These are phyloP conservation scores for Poeciliopsis infans DNA, from an alignment of 2,797 vertebrate genomes.

Conservation along the genomic window DNA sequence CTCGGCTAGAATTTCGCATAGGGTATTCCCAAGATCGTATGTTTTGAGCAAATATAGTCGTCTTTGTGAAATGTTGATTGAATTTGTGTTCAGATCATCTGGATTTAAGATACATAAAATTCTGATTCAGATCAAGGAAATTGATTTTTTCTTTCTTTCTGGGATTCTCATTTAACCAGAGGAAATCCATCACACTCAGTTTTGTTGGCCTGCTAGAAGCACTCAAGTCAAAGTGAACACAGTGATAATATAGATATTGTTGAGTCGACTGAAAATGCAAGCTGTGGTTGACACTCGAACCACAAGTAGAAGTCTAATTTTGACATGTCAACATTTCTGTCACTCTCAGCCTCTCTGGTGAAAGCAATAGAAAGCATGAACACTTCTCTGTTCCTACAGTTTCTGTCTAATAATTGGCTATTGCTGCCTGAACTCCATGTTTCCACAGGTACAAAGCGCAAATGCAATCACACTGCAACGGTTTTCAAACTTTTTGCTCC, in stretches of 20 bases:
- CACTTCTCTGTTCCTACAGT: not conserved
- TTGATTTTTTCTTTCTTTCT: not conserved
- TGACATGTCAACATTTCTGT: not conserved
- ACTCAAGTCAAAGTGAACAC: not conserved
- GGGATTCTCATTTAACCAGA: not conserved
- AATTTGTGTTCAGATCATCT: not conserved
- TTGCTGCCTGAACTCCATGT: not conserved
- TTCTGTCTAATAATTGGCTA: not conserved
- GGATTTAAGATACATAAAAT: not conserved
- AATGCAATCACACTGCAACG: conserved; percentile 14
- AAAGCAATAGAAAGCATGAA: not conserved
- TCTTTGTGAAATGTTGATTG: not conserved
- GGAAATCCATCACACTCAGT: not conserved
- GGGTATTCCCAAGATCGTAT: not conserved
- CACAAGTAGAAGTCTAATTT: conserved; percentile 2
- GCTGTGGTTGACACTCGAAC: not conserved
- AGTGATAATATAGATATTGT: not conserved
- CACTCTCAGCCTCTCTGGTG: not conserved
- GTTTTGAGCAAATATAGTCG: not conserved
- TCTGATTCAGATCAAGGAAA: not conserved
- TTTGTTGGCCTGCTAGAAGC: not conserved
- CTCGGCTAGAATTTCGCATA: not conserved
- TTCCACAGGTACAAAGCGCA: not conserved
- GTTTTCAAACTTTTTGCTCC: conserved; percentile 32
- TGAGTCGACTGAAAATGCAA: not conserved